Percentiles rank a stretch among this genome's conserved stretches.
phyloP scores from a whole-genome alignment of 2,888 invertebrate species.

The Julus scandinavius region DNA sequence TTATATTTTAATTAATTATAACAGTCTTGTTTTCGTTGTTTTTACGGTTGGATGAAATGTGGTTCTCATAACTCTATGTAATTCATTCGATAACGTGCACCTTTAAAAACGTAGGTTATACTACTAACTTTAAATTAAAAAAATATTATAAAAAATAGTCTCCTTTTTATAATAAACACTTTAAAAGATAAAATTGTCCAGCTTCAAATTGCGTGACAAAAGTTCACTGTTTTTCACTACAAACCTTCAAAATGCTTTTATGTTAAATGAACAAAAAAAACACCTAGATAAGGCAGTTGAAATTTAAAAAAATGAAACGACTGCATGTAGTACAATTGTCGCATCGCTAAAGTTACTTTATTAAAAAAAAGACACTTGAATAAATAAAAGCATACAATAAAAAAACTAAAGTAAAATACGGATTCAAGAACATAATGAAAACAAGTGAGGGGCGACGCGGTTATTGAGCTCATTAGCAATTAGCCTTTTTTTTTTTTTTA shows the following conservation, averaged over 20 bases:
- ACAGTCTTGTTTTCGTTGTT: constrained; percentile 2
- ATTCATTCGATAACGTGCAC: not conserved
- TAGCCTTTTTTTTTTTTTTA: not conserved
- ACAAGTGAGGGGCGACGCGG: not conserved
- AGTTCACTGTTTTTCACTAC: not conserved
- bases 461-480: not conserved
- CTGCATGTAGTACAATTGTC: not conserved
- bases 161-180: not conserved
- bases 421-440: not conserved
- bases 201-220: not conserved
- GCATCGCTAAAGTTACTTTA: not conserved
- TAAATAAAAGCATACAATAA: not conserved
- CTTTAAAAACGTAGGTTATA: not conserved
- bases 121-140: too few relatives aligned
- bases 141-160: not conserved
- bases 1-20: constrained; percentile 11
- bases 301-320: not conserved
- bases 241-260: not conserved
- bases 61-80: not conserved
- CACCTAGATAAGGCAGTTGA: not conserved
- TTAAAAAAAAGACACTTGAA: not conserved
- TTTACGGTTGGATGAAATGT: not conserved
- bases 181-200: not conserved
- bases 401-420: not conserved
- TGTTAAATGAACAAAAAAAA: not conserved